These are phyloP conservation scores for Acanthococcus lagerstroemiae DNA, from an alignment of 2,888 invertebrate genomes.

Conservation along the genomic window DNA sequence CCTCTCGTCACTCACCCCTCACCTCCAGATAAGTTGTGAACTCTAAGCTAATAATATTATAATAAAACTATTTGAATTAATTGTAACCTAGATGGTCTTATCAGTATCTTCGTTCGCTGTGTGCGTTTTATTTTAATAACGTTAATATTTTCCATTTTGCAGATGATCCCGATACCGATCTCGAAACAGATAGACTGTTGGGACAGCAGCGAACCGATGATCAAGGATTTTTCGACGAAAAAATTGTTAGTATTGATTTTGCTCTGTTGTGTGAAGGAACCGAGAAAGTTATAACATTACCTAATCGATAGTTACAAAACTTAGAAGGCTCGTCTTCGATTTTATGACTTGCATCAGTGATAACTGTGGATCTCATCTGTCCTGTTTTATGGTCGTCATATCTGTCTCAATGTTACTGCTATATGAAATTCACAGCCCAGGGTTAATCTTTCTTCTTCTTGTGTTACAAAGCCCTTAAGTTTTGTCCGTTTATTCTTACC, in stretches of 20 bases:
- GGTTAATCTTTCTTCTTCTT: too few relatives aligned
- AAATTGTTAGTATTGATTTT: slow-evolving; percentile 46
- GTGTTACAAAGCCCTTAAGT: too few relatives aligned
- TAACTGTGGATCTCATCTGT: too few relatives aligned
- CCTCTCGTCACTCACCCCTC: too few relatives aligned
- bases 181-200: slow-evolving; percentile 90
- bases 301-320: not conserved
- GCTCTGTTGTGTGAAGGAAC: not conserved
- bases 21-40: too few relatives aligned
- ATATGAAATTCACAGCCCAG: too few relatives aligned
- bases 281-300: not conserved
- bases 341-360: too few relatives aligned
- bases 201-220: slow-evolving; percentile 92
- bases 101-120: not conserved
- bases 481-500: too few relatives aligned
- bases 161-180: slow-evolving; percentile 85
- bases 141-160: slow-evolving; percentile 30
- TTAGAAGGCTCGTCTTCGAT: too few relatives aligned
- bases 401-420: too few relatives aligned
- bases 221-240: slow-evolving; percentile 83
- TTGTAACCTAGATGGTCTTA: not conserved
- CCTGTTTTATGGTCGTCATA: too few relatives aligned
- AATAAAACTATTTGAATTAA: not conserved
- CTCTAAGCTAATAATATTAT: too few relatives aligned
- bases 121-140: not conserved